Conservation (phyloP, 2,888 invertebrate species). For the Idaea straminata region DNA sequence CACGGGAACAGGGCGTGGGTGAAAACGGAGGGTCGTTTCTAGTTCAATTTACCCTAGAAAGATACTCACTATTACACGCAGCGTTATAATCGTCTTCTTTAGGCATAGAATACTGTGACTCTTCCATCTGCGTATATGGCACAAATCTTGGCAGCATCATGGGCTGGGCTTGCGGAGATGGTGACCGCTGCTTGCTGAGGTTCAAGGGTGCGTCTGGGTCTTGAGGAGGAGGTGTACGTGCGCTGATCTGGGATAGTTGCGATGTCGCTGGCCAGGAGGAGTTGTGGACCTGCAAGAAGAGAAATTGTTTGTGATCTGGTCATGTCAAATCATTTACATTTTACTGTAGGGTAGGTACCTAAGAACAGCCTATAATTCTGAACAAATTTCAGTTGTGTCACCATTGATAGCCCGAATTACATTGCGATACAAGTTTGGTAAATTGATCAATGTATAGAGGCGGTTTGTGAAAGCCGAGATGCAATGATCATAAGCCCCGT, state of each 20-base stretch:
- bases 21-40: too few relatives aligned
- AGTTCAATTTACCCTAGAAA: neutral
- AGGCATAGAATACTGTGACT: slow-evolving; percentile 63
- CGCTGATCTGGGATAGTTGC: slow-evolving; percentile 86
- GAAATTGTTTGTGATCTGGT: neutral
- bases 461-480: too few relatives aligned
- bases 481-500: too few relatives aligned
- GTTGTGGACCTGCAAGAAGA: slow-evolving; percentile 69
- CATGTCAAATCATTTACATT: neutral
- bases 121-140: slow-evolving; percentile 72
- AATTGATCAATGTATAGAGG: too few relatives aligned
- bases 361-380: neutral
- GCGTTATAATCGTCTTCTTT: slow-evolving; percentile 70
- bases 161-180: slow-evolving; percentile 79
- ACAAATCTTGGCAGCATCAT: slow-evolving; percentile 76
- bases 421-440: too few relatives aligned
- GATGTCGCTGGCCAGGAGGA: slow-evolving; percentile 85
- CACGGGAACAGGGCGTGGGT: too few relatives aligned
- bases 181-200: slow-evolving; percentile 90
- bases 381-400: too few relatives aligned
- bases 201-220: slow-evolving; percentile 93
- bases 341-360: neutral
- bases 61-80: slow-evolving; percentile 65
- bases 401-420: too few relatives aligned
- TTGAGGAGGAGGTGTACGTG: slow-evolving; percentile 80